phyloP scores from a whole-genome alignment of 2,797 vertebrate genomes.

The Lepus oiostolus region DNA sequence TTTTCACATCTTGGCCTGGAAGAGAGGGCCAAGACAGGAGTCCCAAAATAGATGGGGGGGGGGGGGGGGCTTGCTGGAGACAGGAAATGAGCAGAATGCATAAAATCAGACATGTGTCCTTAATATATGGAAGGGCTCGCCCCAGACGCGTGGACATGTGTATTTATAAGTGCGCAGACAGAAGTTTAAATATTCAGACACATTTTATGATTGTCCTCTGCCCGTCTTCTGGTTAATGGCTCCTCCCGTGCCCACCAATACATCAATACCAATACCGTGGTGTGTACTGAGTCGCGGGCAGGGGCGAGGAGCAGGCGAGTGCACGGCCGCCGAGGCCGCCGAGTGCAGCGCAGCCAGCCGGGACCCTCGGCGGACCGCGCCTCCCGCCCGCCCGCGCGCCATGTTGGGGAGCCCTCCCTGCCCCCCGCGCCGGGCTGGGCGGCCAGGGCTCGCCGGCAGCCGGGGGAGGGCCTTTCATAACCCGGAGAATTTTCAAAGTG shows the following conservation, averaged over 20 bases:
- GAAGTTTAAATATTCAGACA: constrained; percentile 85
- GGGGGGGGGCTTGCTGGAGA: neutral
- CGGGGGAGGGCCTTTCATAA: constrained; percentile 90
- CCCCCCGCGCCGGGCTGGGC: constrained; percentile 86
- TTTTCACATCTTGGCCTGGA: constrained; percentile 81
- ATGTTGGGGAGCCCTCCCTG: constrained; percentile 89
- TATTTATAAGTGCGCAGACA: constrained; percentile 71
- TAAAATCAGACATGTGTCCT: constrained; percentile 75
- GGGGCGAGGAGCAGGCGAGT: constrained; percentile 87
- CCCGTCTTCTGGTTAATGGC: constrained; percentile 84
- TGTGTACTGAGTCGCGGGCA: constrained; percentile 88
- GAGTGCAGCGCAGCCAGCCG: constrained; percentile 88
- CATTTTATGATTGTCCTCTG: constrained; percentile 84
- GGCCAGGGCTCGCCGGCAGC: constrained; percentile 83
- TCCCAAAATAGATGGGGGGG: constrained; percentile 71
- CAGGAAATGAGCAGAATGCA: constrained; percentile 66
- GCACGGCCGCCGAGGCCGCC: constrained; percentile 79
- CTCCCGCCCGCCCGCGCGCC: constrained; percentile 88
- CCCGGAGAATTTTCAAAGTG: constrained; percentile 92
- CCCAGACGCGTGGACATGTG: constrained; percentile 73
- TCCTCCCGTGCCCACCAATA: constrained; percentile 89
- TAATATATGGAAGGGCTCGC: constrained; percentile 60
- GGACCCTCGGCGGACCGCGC: constrained; percentile 86
- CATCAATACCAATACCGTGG: constrained; percentile 88
- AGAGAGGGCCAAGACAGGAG: constrained; percentile 81